Percentiles rank a stretch among this genome's conserved stretches.
These are phyloP conservation scores for Sinodicranocentrus sp. DNA, from an alignment of 2,888 invertebrate species.

Conservation along the genomic window DNA sequence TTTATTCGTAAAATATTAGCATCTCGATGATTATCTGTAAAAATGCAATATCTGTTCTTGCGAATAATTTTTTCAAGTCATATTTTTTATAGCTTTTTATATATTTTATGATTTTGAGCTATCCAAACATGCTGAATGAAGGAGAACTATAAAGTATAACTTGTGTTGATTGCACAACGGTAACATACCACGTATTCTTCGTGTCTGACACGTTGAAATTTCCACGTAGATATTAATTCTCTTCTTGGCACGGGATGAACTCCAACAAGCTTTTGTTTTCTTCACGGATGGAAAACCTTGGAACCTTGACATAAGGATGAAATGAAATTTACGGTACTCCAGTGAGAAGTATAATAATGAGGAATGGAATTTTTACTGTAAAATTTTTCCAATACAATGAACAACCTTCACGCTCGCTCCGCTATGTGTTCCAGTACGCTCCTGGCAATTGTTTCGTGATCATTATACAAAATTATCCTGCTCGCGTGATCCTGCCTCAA, in stretches of 20 bases:
- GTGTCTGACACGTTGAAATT: no score
- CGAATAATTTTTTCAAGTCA: neutral
- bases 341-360: neutral
- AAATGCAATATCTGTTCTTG: neutral
- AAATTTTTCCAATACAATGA: conserved; percentile 4
- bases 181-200: neutral
- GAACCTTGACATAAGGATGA: conserved; percentile 6
- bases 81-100: no score
- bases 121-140: neutral
- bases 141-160: neutral
- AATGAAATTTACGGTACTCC: neutral
- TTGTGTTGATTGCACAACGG: conserved; percentile 5
- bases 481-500: conserved; percentile 1
- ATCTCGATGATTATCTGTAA: neutral
- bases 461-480: neutral
- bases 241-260: conserved; percentile 13
- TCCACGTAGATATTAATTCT: neutral
- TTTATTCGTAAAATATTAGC: no score
- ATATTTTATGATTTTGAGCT: neutral
- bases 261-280: neutral
- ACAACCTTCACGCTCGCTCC: neutral
- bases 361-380: neutral
- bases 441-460: conserved; percentile 35
- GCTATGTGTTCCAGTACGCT: conserved; percentile 33
- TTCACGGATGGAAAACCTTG: neutral